A percentile compares a stretch with the other conserved stretches of the same genome.
phyloP scores from a whole-genome alignment of 2,888 invertebrate species.

The Amiota communis region DNA sequence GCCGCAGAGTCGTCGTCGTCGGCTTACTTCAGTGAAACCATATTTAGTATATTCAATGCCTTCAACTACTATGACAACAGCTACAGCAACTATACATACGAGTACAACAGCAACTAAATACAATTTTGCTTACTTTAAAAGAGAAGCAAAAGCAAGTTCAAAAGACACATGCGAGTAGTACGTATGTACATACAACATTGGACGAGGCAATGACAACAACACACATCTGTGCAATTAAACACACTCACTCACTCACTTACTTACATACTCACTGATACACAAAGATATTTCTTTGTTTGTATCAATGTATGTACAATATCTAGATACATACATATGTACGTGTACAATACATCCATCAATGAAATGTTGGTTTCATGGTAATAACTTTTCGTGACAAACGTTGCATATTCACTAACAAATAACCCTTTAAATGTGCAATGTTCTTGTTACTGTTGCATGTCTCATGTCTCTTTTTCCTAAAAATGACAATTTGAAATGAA shows the following conservation, averaged over 20 bases:
- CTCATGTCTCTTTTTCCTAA: background rate
- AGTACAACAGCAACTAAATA: constrained; percentile 31
- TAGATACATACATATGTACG: too few species aligned
- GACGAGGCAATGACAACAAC: too few species aligned
- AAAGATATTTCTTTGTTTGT: too few species aligned
- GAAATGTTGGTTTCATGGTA: background rate
- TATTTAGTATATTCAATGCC: constrained; percentile 64
- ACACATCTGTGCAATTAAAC: background rate
- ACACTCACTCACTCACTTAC: background rate
- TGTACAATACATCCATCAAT: background rate
- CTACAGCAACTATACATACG: constrained; percentile 44
- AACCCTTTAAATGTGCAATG: background rate
- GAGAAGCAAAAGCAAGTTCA: background rate
- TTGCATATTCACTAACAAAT: background rate
- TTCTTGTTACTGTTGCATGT: constrained; percentile 2
- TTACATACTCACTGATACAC: background rate
- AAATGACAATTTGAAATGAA: constrained; percentile 13
- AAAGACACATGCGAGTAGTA: background rate
- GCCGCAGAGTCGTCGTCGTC: constrained; percentile 39
- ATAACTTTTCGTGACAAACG: constrained; percentile 10
- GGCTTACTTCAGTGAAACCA: constrained; percentile 65
- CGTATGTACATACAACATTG: background rate
- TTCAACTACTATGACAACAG: constrained; percentile 51
- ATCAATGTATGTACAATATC: too few species aligned
- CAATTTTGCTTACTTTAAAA: constrained; percentile 7